A percentile compares a stretch with the other conserved stretches of the same genome.
These are phyloP conservation scores for Symphodus melops DNA, from an alignment of 2,113 vertebrate species.

Conservation along the genomic window DNA sequence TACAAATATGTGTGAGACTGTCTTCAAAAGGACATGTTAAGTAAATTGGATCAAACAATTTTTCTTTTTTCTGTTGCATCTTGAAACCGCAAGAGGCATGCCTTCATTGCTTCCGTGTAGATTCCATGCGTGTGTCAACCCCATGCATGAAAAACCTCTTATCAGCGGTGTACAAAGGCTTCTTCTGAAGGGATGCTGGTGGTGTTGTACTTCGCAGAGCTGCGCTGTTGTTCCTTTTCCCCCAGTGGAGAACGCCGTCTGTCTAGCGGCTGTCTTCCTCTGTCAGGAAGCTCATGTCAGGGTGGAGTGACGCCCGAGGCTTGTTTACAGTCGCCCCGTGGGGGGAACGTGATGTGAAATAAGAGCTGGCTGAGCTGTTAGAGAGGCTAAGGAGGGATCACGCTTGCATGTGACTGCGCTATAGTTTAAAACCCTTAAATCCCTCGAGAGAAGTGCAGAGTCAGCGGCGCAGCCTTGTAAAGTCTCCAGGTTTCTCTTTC, in stretches of 20 bases:
- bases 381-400: conserved; percentile 44
- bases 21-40: conserved; percentile 40
- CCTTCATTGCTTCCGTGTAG: conserved; percentile 28
- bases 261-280: conserved; percentile 44
- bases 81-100: conserved; percentile 36
- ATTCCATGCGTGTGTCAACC: conserved; percentile 35
- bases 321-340: conserved; percentile 60
- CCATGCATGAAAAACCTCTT: conserved; percentile 38
- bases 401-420: conserved; percentile 29
- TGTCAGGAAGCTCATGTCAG: conserved; percentile 28
- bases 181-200: conserved; percentile 47
- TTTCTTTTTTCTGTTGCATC: conserved; percentile 30
- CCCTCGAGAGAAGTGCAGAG: conserved; percentile 42
- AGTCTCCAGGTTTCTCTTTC: conserved; percentile 36
- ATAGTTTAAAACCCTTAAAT: conserved; percentile 48
- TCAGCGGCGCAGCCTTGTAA: conserved; percentile 31
- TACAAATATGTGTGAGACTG: conserved; percentile 28
- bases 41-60: conserved; percentile 47
- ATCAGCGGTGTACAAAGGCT: conserved; percentile 46
- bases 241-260: conserved; percentile 32
- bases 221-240: conserved; percentile 28
- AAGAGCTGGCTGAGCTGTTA: conserved; percentile 46
- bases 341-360: conserved; percentile 45
- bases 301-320: conserved; percentile 43
- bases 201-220: conserved; percentile 29